Evolutionary conservation across 2,888 invertebrate species (phyloP), one percentile per base, ranked within the genome.

Genomic region (Ophion costatus): DNA sequence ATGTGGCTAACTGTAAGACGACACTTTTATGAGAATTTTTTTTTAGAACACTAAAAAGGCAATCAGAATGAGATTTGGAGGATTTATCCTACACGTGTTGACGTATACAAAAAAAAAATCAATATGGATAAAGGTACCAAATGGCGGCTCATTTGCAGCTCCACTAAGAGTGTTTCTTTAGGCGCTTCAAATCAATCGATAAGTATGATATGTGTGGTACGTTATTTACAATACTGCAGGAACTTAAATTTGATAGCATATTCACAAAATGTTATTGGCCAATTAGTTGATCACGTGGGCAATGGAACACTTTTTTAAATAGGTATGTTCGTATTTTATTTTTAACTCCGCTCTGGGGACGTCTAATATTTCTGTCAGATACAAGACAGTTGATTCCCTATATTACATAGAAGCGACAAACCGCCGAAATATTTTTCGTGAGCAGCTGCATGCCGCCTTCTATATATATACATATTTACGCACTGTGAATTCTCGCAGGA

Each of bases 401-500:
- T 73, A 66, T 80, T 73, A 73, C 73, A 63, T 38, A 64, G 24
- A 64, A 11, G 56, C 66, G 42, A 59, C 33, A 51, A 71, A 63
- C 51, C 29, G 64, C 14, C 73, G 56, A 73, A 73, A 80, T 42
- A 64, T 64, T 73, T 80, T 80, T 73, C 42, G 20, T 56, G 24
- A 80, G 42, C 73, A 73, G 80, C 73, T 80, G 80, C 80, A 71
- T 71, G 71, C 10, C 56, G n/a, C 33, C 22, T 24, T 29, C 24
- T 75, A 67, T 67, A 56, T 17, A 51, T 51, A 17, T 51, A 51
- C 17, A 71, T 61, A 71, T 63, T 71, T 51, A 38, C 63, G 64
- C 38, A 71, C 38, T 56, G 63, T 74, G 29, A 73, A 74, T 80
- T 73, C 66, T 42, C 20, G 64, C 22, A 57, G 57, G 73, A 56